These are phyloP conservation scores for Amblyopsis rosae DNA, from an alignment of 2,113 vertebrate genomes.

Conservation along the genomic window DNA sequence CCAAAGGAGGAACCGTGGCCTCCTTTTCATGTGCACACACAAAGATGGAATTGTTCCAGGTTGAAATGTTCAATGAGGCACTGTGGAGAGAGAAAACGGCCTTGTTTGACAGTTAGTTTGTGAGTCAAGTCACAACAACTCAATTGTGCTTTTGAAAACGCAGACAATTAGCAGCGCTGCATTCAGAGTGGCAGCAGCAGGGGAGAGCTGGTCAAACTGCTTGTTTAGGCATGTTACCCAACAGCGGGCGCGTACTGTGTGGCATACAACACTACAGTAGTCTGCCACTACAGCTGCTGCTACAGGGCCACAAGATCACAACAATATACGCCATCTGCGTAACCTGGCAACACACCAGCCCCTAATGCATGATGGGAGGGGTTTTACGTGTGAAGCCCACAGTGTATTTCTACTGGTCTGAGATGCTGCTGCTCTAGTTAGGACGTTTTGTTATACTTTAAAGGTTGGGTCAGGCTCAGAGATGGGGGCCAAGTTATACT, in stretches of 20 bases:
- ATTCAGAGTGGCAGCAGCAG: conserved; percentile 1
- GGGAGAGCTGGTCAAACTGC: neutral
- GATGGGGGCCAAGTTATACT: too few relatives aligned
- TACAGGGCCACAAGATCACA: neutral
- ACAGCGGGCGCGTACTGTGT: neutral
- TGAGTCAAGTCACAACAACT: neutral
- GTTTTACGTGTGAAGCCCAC: too few relatives aligned
- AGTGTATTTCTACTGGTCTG: too few relatives aligned
- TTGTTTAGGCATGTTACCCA: neutral
- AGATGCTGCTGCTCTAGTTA: too few relatives aligned
- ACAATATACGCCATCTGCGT: too few relatives aligned
- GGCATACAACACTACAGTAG: neutral
- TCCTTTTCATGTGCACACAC: neutral
- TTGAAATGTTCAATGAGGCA: conserved; percentile 1
- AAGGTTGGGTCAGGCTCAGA: too few relatives aligned
- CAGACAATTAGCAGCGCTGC: neutral
- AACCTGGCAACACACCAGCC: too few relatives aligned
- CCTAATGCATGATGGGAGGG: too few relatives aligned
- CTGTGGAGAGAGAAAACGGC: neutral
- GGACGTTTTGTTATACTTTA: too few relatives aligned
- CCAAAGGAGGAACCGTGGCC: neutral
- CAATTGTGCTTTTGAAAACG: too few relatives aligned
- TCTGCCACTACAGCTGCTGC: neutral
- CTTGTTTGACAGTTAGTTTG: neutral
- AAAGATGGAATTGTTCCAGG: neutral